A percentile compares a stretch with the other conserved stretches of the same genome.
phyloP scores from a whole-genome alignment of 1,140 invertebrate genomes.

The Paraescarpia echinospica region DNA sequence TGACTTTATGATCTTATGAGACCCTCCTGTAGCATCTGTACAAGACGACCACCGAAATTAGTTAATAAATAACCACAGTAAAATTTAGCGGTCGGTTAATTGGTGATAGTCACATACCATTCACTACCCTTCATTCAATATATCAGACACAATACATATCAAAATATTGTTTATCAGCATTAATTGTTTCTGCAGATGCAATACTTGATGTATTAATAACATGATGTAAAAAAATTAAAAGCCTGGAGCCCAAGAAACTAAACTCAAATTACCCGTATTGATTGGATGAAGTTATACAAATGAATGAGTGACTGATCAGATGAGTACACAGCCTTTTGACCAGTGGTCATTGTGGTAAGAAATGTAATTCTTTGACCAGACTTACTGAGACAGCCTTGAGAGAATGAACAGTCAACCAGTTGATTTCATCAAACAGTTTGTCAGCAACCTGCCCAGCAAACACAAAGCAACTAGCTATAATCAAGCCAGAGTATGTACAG shows the following conservation, averaged over 20 bases:
- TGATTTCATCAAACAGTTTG: slow-evolving; percentile 63
- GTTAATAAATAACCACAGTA: not conserved
- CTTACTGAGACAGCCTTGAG: slow-evolving; percentile 73
- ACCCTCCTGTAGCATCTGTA: not conserved
- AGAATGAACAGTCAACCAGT: slow-evolving; percentile 82
- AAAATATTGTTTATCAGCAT: no score
- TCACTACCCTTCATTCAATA: not conserved
- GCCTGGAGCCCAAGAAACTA: not conserved
- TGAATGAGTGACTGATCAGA: not conserved
- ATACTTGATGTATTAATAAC: not conserved
- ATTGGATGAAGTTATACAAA: not conserved
- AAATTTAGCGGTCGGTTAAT: not conserved
- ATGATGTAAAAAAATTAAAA: not conserved
- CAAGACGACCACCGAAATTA: not conserved
- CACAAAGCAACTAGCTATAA: not conserved
- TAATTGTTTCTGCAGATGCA: no score
- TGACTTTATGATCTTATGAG: no score
- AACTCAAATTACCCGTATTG: not conserved
- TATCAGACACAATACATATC: not conserved
- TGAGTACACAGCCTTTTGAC: not conserved
- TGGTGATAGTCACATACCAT: not conserved
- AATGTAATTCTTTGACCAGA: not conserved
- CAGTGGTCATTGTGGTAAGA: not conserved
- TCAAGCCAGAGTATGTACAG: no score
- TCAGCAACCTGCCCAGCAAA: slow-evolving; percentile 54